Base-by-base conservation (phyloP, 2,888 invertebrate species). In the Cephus nigrinus region DNA sequence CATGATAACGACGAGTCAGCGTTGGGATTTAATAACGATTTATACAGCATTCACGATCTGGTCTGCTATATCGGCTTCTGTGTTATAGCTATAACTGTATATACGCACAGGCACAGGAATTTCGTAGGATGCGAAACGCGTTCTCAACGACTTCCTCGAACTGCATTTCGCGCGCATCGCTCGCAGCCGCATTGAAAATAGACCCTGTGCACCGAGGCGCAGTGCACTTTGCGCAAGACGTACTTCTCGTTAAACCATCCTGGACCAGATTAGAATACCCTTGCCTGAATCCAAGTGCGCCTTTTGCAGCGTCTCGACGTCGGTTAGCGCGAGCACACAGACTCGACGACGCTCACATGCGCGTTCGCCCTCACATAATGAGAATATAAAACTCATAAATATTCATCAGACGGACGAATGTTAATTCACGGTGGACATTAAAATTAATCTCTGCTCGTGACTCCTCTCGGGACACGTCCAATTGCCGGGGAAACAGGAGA, bases 331-430 rank as follows among this genome's bases (percentile, higher is more conserved):
- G 55, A 55, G 9, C 4, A 23, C 23, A 55, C 23, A 55, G 55
- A 55, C 55, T 55, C 55, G 80, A 77, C 82, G 76, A 82, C 81
- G 78, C 86, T 84, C 80, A 83, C 84, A 80, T 78, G 68, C 77
- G 68, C 55, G 55, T 15, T 55, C 55, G 55, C 23, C 55, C 55
- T 55, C 23, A 9, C 23, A 55, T 23, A 36, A 72, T 77, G 40
- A 76, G 80, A 82, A 76, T 83, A 80, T 82, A 79, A 82, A 82
- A 79, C 80, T 82, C 86, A 86, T 86, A 86, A 88, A 88, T 87
- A 85, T 84, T 83, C 83, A 83, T 84, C 82, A 80, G 76, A 75
- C 75, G 75, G 40, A 78, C 73, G 79, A 85, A 82, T 82, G 78
- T 82, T 83, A 82, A 85, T 85, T 78, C 75, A 77, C 69, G 75